Base-by-base conservation (phyloP, 2,888 invertebrate species). In the Lasioglossum malachurum region DNA sequence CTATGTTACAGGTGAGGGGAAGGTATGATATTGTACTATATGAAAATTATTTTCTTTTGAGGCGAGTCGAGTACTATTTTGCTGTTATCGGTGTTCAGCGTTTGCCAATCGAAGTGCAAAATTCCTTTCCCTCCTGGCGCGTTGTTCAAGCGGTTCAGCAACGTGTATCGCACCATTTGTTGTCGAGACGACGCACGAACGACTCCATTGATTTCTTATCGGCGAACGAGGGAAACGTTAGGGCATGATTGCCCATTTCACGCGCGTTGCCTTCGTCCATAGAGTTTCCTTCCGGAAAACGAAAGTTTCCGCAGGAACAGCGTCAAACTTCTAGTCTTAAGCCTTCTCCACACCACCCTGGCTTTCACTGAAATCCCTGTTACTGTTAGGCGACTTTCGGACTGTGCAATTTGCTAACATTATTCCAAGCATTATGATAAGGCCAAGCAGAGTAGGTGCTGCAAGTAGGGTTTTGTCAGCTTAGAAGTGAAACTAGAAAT, bases 201-300 rank as follows among this genome's bases (percentile, higher is more conserved):
- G 64, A 35, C 44, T 35, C 53, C 38, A 35, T 57, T 35, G 57
- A 57, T 75, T 75, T n/a, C 72, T 44, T 73, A 73, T 46, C 71
- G 71, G 41, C 14, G 16, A 44, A 73, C 19, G 60, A 60, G 60
- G 60, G 64, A 38, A 60, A 38, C 27, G 31, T 64, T 64, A 31
- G 16, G 31, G 64, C 7, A 64, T 64, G 31, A 75, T 60, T 60
- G 31, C 19, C 14, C 14, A 44, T 64, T 76, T 64, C 75, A 44
- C 64, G 44, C 76, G 76, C 64, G 44, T 64, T 44, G 64, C 27
- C 41, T 64, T 64, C 75, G 8, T 19, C 19, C 27, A 23, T 60
- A 31, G 4, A 41, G 31, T 60, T 41, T 31, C 41, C 57, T 75
- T 23, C 60, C 14, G 64, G 64, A 64, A 64, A 64, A 64, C 14